Base-by-base conservation (phyloP, 2,113 vertebrate species). In the Aptenodytes patagonicus region DNA sequence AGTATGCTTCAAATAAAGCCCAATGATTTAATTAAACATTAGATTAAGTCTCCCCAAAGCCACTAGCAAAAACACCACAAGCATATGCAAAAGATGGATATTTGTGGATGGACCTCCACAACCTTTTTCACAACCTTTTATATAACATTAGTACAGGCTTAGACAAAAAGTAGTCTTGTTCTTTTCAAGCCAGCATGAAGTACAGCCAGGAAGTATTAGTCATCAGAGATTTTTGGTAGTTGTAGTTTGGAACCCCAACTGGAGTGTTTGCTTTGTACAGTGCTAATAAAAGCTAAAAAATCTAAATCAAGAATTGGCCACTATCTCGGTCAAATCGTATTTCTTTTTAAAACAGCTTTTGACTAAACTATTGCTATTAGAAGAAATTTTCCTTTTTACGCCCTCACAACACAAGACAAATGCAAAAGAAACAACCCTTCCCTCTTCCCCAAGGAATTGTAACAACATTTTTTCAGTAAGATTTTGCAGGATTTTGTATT, bases 211-310 rank as follows among this genome's bases (percentile, higher is more conserved):
- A 94, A 97, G 94, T 1, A 40, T 97, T 95, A 96, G 93, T 96
- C 96, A 97, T 93, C 93, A 42, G 89, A 93, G 89, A 91, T 42
- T 90, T 95, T 89, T 93, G 94, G 95, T 96, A 90, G 93, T 66
- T 91, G 89, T 87, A 95, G 94, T 93, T 95, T 96, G 89, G 94
- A 97, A 87, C 49, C 92, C 89, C 91, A 93, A 4, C 66, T 73
- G 51, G 61, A 80, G 81, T 72, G 61, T 93, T 95, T 96, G 87
- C 61, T 96, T 94, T 94, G 57, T 87, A 54, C 69, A 51, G 28
- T 42, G 66, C 70, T 83, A 80, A 83, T 65, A 62, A 83, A 90
- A 70, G 71, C 32, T 84, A 9, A 91, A 89, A 81, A 54, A 32
- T 57, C 77, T 40, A 79, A 77, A 58, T 54, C 83, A 52, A 44